A percentile compares a stretch with the other conserved stretches of the same genome.
Evolutionary conservation across 2,888 invertebrate genomes (phyloP).

Genomic region (Drosophila fungiperda): DNA sequence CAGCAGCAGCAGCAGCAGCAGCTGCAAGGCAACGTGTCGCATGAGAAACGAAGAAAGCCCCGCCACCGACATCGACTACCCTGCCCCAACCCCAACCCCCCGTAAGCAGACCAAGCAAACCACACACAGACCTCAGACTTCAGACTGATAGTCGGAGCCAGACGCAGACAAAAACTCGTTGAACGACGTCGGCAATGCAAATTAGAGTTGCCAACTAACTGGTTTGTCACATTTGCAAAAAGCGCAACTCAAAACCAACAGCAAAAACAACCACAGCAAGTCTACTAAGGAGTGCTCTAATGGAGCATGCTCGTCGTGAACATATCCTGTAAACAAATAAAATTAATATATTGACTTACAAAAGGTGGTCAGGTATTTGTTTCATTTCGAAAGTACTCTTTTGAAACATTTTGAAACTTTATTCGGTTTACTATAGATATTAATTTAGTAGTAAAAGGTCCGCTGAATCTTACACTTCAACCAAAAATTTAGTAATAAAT

Average conservation of each 20-base stretch:
- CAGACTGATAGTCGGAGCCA: constrained; percentile 38
- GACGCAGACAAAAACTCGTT: constrained; percentile 55
- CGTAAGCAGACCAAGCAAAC: neutral
- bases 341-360: neutral
- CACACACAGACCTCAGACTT: constrained; percentile 23
- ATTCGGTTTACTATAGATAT: too few species aligned
- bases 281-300: neutral
- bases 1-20: constrained; percentile 3
- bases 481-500: too few species aligned
- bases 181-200: constrained; percentile 69
- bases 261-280: neutral
- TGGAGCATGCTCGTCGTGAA: neutral
- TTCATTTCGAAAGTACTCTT: neutral
- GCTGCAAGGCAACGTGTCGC: constrained; percentile 48
- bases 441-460: too few species aligned
- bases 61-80: neutral
- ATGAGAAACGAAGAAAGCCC: constrained; percentile 59
- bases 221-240: constrained; percentile 62
- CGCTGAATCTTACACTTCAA: too few species aligned
- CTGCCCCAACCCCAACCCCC: neutral
- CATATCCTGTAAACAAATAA: constrained; percentile 1
- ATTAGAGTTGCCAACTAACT: constrained; percentile 73
- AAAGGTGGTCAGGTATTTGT: neutral
- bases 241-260: constrained; percentile 10
- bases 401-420: too few species aligned